phyloP scores from a whole-genome alignment of 2,113 vertebrate genomes.

The Myotis lucifugus region DNA sequence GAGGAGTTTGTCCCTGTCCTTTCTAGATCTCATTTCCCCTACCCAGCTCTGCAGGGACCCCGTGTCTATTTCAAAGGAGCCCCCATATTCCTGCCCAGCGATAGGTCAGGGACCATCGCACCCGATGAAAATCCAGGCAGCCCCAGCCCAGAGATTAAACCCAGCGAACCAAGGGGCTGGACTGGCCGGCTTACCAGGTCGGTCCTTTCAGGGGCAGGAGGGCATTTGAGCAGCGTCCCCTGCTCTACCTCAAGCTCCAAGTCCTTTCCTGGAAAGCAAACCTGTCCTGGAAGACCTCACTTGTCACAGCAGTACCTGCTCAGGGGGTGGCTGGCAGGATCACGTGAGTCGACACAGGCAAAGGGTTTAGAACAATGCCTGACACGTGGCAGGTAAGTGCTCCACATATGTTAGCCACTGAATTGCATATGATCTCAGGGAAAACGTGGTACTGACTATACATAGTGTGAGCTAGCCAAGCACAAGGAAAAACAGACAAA shows the following conservation, averaged over 20 bases:
- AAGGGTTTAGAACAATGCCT: not conserved
- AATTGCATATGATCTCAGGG: not conserved
- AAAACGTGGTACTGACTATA: not conserved
- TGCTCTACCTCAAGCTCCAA: not conserved
- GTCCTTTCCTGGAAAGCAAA: slow-evolving; percentile 16
- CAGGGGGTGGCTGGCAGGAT: not conserved
- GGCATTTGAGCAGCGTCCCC: not conserved
- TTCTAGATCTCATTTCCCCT: not conserved
- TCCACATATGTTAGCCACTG: not conserved
- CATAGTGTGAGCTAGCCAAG: not conserved
- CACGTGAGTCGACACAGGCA: accelerated
- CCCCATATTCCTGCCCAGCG: not conserved
- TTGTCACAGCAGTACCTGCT: not conserved
- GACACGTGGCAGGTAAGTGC: not conserved
- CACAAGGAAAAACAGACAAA: not conserved
- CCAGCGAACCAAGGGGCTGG: not conserved
- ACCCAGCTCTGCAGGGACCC: not conserved
- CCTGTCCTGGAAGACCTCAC: not conserved
- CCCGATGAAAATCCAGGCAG: not conserved
- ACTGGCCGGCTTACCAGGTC: not conserved
- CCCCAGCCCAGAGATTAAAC: not conserved
- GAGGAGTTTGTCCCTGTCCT: not conserved
- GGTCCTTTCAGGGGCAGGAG: not conserved
- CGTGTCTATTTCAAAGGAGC: not conserved
- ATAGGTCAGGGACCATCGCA: not conserved